Conservation (phyloP, 2,888 invertebrate genomes). For the Xylota sylvarum region DNA sequence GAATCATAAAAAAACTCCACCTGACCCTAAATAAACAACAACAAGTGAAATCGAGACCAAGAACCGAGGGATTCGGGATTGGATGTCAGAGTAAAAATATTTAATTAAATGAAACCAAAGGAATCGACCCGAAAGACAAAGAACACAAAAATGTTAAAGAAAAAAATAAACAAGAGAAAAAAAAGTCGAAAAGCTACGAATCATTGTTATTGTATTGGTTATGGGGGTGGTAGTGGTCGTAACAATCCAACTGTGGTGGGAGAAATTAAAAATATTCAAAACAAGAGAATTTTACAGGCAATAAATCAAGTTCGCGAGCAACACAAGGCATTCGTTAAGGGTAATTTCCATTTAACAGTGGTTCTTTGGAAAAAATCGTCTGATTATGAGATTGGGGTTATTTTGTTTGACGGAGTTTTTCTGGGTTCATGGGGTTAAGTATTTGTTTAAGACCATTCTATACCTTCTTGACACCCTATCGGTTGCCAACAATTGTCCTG, state of each 20-base stretch:
- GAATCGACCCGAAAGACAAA: conserved; percentile 74
- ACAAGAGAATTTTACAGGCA: conserved; percentile 66
- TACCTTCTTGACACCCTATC: neutral
- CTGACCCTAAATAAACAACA: conserved; percentile 75
- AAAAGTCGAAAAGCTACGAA: conserved; percentile 46
- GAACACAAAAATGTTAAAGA: conserved; percentile 49
- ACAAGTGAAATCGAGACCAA: conserved; percentile 60
- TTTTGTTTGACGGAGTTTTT: neutral
- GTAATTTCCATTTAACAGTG: conserved; percentile 40
- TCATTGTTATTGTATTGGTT: conserved; percentile 53
- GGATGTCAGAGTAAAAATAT: conserved; percentile 61
- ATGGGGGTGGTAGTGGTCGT: conserved; percentile 9
- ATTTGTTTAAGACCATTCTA: conserved; percentile 8
- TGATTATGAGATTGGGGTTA: conserved; percentile 33
- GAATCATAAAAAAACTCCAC: conserved; percentile 61
- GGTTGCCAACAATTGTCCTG: neutral
- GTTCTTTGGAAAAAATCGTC: conserved; percentile 3
- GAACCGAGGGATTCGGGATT: conserved; percentile 44
- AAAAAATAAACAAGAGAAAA: conserved; percentile 24
- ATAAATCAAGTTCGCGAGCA: conserved; percentile 66
- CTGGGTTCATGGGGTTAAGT: conserved; percentile 16
- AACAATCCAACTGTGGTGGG: conserved; percentile 18
- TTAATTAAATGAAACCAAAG: conserved; percentile 76
- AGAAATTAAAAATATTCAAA: conserved; percentile 72
- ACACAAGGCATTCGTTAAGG: conserved; percentile 41